Evolutionary conservation across 2,113 vertebrate genomes (phyloP).

Genomic region (Amia ocellicauda): DNA sequence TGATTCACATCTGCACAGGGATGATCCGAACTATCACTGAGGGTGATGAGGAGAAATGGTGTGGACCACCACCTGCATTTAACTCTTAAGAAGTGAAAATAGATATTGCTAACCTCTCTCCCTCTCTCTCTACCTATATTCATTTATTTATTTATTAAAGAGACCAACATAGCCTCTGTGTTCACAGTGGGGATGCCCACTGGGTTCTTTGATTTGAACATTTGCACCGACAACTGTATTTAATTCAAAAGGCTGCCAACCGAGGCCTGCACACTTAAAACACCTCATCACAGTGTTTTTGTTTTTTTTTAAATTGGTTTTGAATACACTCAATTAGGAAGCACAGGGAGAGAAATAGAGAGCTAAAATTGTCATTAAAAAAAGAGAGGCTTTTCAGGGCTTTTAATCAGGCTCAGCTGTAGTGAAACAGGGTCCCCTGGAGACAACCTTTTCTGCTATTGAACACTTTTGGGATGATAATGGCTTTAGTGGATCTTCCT

Average conservation of each 20-base stretch:
- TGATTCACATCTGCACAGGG: background rate
- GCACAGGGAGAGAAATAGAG: slow-evolving; percentile 5
- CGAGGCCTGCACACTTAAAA: background rate
- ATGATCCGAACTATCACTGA: background rate
- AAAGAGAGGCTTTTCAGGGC: slow-evolving; percentile 27
- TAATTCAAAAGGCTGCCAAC: slow-evolving; percentile 55
- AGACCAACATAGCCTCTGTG: no score
- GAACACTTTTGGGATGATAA: slow-evolving; percentile 29
- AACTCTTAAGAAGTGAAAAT: slow-evolving; percentile 31
- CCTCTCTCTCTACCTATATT: background rate
- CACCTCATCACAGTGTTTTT: no score
- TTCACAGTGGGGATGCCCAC: no score
- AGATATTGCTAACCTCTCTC: slow-evolving; percentile 40
- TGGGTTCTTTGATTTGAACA: no score
- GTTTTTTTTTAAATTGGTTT: slow-evolving; percentile 3
- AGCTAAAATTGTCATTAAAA: background rate
- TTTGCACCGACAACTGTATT: slow-evolving; percentile 21
- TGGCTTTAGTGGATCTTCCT: slow-evolving; percentile 9
- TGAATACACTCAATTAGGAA: slow-evolving; percentile 20
- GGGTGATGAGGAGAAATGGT: slow-evolving; percentile 1
- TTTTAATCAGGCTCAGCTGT: slow-evolving; percentile 42
- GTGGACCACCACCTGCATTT: background rate
- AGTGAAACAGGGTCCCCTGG: slow-evolving; percentile 10
- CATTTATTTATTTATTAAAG: background rate
- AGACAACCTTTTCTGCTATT: slow-evolving; percentile 17